Conservation (phyloP, 2,113 vertebrate species). For the Suricata suricatta region DNA sequence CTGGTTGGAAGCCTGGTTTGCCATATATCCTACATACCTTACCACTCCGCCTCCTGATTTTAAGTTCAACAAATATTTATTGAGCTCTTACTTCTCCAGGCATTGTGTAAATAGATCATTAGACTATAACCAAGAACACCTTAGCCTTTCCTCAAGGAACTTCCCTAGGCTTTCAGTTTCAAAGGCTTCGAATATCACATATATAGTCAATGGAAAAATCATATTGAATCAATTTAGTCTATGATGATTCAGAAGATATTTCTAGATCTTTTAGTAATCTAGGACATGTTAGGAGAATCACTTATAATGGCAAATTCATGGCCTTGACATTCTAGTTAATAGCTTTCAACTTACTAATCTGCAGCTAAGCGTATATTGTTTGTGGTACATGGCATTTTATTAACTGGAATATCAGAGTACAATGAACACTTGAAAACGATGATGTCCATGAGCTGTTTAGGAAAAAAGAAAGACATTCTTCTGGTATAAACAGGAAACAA, state of each 20-base stretch:
- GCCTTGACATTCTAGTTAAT: slow-evolving; percentile 32
- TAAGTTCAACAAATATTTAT: slow-evolving; percentile 30
- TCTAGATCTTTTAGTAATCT: slow-evolving; percentile 49
- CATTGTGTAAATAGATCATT: background rate
- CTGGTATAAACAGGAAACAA: background rate
- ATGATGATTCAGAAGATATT: slow-evolving; percentile 53
- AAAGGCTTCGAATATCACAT: slow-evolving; percentile 41
- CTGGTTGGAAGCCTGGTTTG: background rate
- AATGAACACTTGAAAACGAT: background rate
- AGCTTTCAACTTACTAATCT: slow-evolving; percentile 5
- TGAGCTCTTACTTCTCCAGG: background rate
- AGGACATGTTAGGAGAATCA: slow-evolving; percentile 5
- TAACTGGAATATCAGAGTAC: background rate
- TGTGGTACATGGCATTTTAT: background rate
- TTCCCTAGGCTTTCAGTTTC: slow-evolving; percentile 42
- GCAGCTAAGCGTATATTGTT: background rate
- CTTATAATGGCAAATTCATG: slow-evolving; percentile 52
- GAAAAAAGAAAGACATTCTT: background rate
- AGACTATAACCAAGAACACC: background rate
- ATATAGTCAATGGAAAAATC: slow-evolving; percentile 36
- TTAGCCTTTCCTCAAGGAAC: background rate
- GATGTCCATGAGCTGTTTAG: background rate
- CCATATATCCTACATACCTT: background rate
- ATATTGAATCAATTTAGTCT: slow-evolving; percentile 54
- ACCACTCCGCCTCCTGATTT: background rate